Evolutionary conservation across 2,888 invertebrate species (phyloP).

Genomic region (Orthosia incerta): DNA sequence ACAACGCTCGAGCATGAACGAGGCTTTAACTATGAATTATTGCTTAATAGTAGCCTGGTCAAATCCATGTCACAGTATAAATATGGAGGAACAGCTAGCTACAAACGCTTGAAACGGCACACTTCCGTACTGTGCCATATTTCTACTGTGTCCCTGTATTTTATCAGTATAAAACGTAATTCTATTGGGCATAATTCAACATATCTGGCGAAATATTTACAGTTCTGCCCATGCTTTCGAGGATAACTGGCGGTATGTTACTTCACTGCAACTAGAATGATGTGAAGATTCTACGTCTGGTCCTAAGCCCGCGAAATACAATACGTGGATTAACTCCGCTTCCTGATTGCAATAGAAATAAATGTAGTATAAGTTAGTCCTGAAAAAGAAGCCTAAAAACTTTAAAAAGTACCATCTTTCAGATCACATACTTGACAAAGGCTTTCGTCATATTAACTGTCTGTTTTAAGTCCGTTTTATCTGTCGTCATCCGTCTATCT

Average conservation of each 20-base stretch:
- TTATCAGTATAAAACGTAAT: neutral
- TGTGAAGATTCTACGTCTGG: conserved; percentile 9
- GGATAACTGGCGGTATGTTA: neutral
- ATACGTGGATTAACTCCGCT: neutral
- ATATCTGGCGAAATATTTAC: neutral
- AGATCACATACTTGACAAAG: conserved; percentile 59
- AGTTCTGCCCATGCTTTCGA: neutral
- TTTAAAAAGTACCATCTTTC: conserved; percentile 15
- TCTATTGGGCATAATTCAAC: neutral
- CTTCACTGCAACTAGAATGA: neutral
- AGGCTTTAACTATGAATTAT: no score
- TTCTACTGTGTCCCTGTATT: no score
- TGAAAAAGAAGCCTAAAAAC: neutral
- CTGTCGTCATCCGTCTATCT: conserved; percentile 72
- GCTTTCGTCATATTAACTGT: conserved; percentile 57
- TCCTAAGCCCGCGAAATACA: conserved; percentile 45
- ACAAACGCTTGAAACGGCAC: no score
- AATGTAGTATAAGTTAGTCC: no score
- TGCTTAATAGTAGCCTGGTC: neutral
- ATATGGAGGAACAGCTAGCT: no score
- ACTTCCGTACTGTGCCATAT: no score
- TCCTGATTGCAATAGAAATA: neutral
- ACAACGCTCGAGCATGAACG: no score
- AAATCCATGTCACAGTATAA: no score
- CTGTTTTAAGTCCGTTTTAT: conserved; percentile 63